Conservation (phyloP, 2,888 invertebrate genomes). For the Diarsia rubi region DNA sequence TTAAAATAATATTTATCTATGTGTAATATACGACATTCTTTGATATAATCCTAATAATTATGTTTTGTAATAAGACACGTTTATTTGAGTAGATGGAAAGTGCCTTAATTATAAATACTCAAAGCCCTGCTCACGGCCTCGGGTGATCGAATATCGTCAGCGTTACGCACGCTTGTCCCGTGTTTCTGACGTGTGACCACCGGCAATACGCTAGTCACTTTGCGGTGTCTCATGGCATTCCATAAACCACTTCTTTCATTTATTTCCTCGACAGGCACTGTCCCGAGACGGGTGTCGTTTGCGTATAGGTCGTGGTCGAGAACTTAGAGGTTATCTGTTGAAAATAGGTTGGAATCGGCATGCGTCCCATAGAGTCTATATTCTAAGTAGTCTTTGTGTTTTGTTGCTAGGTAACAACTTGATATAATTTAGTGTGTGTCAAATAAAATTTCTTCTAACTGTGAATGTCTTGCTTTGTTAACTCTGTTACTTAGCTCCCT, state of each 20-base stretch:
- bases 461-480: too few species aligned
- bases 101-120: not conserved
- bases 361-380: too few species aligned
- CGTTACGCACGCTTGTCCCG: not conserved
- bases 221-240: not conserved
- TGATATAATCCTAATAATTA: conserved; percentile 13
- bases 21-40: conserved; percentile 2
- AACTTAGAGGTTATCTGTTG: not conserved
- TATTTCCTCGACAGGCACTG: not conserved
- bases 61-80: not conserved
- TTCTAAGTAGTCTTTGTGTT: too few species aligned
- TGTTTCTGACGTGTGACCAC: not conserved
- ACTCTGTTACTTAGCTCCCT: too few species aligned
- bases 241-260: not conserved
- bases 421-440: too few species aligned
- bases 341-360: too few species aligned
- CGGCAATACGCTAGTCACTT: not conserved
- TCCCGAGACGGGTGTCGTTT: not conserved
- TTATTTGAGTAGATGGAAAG: conserved; percentile 5
- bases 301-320: not conserved
- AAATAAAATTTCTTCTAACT: too few species aligned
- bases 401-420: too few species aligned
- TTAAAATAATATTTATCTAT: conserved; percentile 26
- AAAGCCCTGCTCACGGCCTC: not conserved
- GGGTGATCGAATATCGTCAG: not conserved